Evolutionary conservation across 92 coral and sea anemone genomes (phyloP), one percentile per base, ranked within the genome.

Genomic region (Porites lobata): DNA sequence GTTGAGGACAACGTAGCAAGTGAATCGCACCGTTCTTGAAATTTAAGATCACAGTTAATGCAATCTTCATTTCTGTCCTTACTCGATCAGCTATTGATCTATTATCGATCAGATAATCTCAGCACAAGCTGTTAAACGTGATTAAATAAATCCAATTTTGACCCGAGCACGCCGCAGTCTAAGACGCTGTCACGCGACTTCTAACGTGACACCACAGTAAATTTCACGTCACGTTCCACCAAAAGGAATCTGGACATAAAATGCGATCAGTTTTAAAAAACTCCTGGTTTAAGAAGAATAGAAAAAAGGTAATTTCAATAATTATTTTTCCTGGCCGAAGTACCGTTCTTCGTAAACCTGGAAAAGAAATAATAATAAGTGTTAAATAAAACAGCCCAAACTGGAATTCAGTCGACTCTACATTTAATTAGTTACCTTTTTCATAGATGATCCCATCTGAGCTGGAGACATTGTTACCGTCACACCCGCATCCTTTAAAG

Each of bases 361-460:
- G 76, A 82, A 80, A 69, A 32, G 1, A 38, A 58, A 50, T 22
- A 53, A 14, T 53, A 53, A 1, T 9, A 13, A 54, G 59, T 13
- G 59, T 9, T 9, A 54, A 26, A 54, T 0, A 9, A 13, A 13
- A 9, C 59, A 54, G 3, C 59, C 59, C 2, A 54, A 54, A 10
- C 12, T 54, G 59, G 59, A 54, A 13, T 9, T 13, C 2, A 54
- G 59, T 9, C 59, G 0, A 54, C 12, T 54, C n/a, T 69, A 43
- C 8, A 38, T 38, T 19, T 1, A 52, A 68, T 64, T 8, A 8
- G 18, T 70, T 78, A 95, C 99, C 98, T 95, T 90, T 76, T 91
- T 95, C 95, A 97, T 92, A n/a, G 92, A 79, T 20, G 80, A 87
- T 59, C 99, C 99, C 99, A 97, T 97, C 82, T 97, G 99, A 75